Base-by-base conservation (phyloP, 2,797 vertebrate genomes). In the Melanogrammus aeglefinus region DNA sequence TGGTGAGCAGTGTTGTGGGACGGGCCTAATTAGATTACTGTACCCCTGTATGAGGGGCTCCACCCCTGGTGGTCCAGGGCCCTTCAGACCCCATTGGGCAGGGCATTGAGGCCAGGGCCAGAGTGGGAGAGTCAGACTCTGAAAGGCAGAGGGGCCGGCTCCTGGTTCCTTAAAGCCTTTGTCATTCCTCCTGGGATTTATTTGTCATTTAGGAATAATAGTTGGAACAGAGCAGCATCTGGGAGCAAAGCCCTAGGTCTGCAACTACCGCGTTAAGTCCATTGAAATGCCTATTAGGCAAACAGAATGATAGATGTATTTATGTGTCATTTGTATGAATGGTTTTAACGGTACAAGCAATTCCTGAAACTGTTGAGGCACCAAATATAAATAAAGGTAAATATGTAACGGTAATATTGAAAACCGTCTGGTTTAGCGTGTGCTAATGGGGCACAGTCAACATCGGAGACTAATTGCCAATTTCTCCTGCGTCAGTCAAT, bases 1-100 rank as follows among this genome's bases (percentile, higher is more conserved):
- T 91, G 86, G 92, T 87, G 77, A 85, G 90, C 84, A 86, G 90
- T 89, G 91, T 93, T 91, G 89, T 91, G 86, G 88, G 90, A 86
- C 87, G 70, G 89, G 82, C 92, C 91, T 95, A 96, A 96, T 97
- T 94, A 95, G 95, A 96, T 96, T 94, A 96, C 94, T 94, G 95
- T 96, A 95, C 94, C 84, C 85, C 82, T 85, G 82, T 94, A 93
- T 92, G 94, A 94, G 95, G 94, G 92, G 91, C 90, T 12, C 81
- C 94, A 91, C 91, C 91, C 90, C 92, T 94, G 95, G 95, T 96
- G 96, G 96, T 96, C 96, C 88, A 75, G 81, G 78, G 88, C 90
- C 91, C 93, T 92, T 91, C 90, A 92, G 83, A 87, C 87, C 85
- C 89, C 88, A 87, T 90, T 89, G 90, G 84, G 74, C 75, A 82